Base-by-base conservation (phyloP, 1,140 invertebrate species). In the Pteromalus puparum region DNA sequence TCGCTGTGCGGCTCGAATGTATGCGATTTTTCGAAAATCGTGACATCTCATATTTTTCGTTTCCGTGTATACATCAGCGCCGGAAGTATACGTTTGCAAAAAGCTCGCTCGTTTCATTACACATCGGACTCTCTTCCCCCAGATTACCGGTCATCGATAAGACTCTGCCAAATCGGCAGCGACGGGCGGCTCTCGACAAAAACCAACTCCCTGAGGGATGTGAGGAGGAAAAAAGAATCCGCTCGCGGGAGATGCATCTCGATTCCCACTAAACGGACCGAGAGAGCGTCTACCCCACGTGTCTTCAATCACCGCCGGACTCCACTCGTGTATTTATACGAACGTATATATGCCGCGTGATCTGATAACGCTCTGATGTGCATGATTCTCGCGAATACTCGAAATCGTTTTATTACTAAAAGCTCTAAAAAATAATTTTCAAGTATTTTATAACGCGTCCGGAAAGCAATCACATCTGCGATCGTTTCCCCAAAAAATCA, bases 81-180 rank as follows among this genome's bases (percentile, higher is more conserved):
- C 38, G 38, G 38, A 42, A 42, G 10, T 42, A 42, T 42, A 42
- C 0, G 26, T 70, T 24, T 21, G 26, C 26, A 13, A 26, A 28
- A 28, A 70, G 24, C 13, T 5, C 26, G 48, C 48, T 53, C 48
- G 12, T 53, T 53, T 4, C 53, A n/a, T 3, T 15, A 18, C 10
- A 15, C 10, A 61, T 61, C 15, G 21, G 46, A 48, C n/a, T n/a
- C 61, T 42, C 48, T n/a, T 2, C 26, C 2, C 30, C 1, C 3
- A 84, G 82, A 84, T 84, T 38, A 61, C 68, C 78, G 53, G 26
- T 21, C 53, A 75, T 67, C 18, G 83, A 84, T 84, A 84, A 75
- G 34, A 1, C 46, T 18, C 28, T 15, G 68, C 30, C 75, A 67
- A 78, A 83, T 72, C 74, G 53, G 9, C 38, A 24, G 46, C n/a